A percentile compares a stretch with the other conserved stretches of the same genome.
Conservation (phyloP, 64 coral and sea anemone genomes). For the Anthopleura sola region DNA sequence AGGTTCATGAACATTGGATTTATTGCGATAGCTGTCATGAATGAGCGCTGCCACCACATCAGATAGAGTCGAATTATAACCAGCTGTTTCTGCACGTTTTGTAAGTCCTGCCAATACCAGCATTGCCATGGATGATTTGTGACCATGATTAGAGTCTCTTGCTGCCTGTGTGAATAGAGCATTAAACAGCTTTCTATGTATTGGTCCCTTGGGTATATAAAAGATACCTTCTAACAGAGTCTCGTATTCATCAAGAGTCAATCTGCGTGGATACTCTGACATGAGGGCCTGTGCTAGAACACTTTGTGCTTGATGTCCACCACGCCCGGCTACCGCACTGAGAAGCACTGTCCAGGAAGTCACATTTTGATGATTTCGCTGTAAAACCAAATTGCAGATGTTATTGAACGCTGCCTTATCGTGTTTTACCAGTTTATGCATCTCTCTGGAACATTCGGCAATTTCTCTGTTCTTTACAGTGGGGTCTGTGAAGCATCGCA, state of each 20-base stretch:
- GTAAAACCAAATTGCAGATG: constrained; percentile 53
- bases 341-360: constrained; percentile 76
- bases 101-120: constrained; percentile 72
- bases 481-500: constrained; percentile 82
- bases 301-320: constrained; percentile 59
- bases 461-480: constrained; percentile 68
- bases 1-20: constrained; percentile 67
- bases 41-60: constrained; percentile 66
- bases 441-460: constrained; percentile 71
- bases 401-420: constrained; percentile 34
- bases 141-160: constrained; percentile 42
- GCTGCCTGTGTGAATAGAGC: constrained; percentile 52
- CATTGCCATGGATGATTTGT: constrained; percentile 74
- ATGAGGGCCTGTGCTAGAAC: constrained; percentile 57
- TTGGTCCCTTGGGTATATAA: constrained; percentile 78
- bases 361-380: constrained; percentile 70
- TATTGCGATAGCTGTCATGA: constrained; percentile 75
- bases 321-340: constrained; percentile 63
- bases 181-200: constrained; percentile 62
- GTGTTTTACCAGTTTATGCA: constrained; percentile 63
- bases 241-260: constrained; percentile 73
- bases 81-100: constrained; percentile 59
- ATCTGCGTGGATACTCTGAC: constrained; percentile 38
- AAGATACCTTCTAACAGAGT: constrained; percentile 66
- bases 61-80: constrained; percentile 78